Base-by-base conservation (phyloP, 2,888 invertebrate genomes). In the Euphydryas editha region DNA sequence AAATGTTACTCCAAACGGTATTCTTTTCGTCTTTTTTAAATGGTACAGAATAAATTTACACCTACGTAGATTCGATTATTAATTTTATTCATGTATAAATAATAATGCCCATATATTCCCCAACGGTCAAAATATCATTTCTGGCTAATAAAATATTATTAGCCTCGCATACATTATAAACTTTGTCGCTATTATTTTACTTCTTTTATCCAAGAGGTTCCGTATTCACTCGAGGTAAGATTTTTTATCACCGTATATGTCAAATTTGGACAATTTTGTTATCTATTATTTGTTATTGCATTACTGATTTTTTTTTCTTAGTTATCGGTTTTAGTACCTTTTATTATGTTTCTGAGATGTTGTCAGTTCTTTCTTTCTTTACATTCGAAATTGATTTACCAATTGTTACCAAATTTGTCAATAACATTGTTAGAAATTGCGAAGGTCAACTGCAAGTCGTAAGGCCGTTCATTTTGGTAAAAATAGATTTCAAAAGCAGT, bases 1-100 rank as follows among this genome's bases (percentile, higher is more conserved):
- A 21, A 20, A 20, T 57, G 42, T 57, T 15, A 39, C 42, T 21
- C n/a, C 80, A 80, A 65, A 56, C 60, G 24, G 44, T 46, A 65
- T 64, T 55, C 42, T 42, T 59, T 37, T 57, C 36, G 51, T 62
- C 30, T 64, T 54, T 42, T 10, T 20, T 21, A 39, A 57, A 57
- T 42, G 36, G 13, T 57, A 57, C 20, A 21, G 42, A 39, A 57
- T 57, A 57, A 39, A 57, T 57, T 57, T 42, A 57, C 57, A 36
- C 57, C 57, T 20, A 57, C 57, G 20, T 56, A 56, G 6, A 6
- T 57, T 57, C 42, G 10, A n/a, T 39, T 57, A 57, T 42, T 57
- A 57, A 57, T 24, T 30, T 30, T 57, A 42, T 21, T 42, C 42
- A 42, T 15, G 39, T 13, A 57, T 42, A 42, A n/a, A 39, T 57